Evolutionary conservation across 2,888 invertebrate genomes (phyloP).

Genomic region (Escarpia spicata): DNA sequence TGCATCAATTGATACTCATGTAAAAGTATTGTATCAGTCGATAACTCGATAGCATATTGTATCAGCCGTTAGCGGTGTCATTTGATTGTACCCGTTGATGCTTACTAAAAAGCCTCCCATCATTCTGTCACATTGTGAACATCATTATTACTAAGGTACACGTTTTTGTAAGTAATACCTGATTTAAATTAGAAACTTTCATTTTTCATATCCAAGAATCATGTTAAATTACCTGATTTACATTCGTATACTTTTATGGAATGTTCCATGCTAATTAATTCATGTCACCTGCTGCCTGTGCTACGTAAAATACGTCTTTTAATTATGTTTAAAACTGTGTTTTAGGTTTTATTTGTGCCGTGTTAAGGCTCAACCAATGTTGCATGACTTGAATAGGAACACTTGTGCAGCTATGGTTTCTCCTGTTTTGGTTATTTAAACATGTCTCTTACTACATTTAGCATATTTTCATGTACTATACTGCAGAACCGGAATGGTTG

Average conservation of each 20-base stretch:
- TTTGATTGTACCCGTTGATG: too few species aligned
- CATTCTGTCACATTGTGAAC: not conserved
- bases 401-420: not conserved
- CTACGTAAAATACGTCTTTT: not conserved
- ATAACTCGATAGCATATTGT: too few species aligned
- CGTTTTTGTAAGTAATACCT: not conserved
- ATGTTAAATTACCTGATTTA: too few species aligned
- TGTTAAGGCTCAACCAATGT: not conserved
- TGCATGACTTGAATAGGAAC: not conserved
- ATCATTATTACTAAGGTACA: not conserved
- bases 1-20: not conserved
- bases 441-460: not conserved
- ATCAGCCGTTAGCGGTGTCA: too few species aligned
- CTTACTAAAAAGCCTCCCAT: not conserved
- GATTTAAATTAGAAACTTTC: too few species aligned
- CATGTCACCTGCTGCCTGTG: not conserved
- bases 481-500: not conserved
- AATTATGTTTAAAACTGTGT: not conserved
- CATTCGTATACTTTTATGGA: not conserved
- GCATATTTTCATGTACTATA: not conserved
- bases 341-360: not conserved
- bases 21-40: too few species aligned
- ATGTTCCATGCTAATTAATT: not conserved
- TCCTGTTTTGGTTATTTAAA: not conserved
- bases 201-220: too few species aligned